These are phyloP conservation scores for Microtus pennsylvanicus DNA, from an alignment of 2,113 vertebrate species.

Conservation along the genomic window DNA sequence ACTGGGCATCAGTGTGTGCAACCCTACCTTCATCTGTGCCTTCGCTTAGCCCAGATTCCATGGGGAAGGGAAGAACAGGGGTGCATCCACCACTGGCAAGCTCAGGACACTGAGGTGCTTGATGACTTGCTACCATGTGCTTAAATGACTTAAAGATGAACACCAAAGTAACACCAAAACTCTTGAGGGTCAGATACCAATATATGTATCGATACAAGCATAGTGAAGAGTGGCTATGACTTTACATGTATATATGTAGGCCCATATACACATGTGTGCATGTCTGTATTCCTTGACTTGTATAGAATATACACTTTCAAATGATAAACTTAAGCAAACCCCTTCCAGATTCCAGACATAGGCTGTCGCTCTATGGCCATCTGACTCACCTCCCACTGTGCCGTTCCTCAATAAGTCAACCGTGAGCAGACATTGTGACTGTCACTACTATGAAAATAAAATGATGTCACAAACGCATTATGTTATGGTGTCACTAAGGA, in stretches of 20 bases:
- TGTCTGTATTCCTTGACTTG: background rate
- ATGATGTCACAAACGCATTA: constrained; percentile 80
- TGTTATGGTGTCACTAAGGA: constrained; percentile 51
- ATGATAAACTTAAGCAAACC: constrained; percentile 41
- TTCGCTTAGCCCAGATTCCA: background rate
- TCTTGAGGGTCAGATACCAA: background rate
- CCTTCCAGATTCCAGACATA: background rate
- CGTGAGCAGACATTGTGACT: background rate
- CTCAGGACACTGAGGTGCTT: background rate
- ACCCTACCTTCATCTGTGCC: background rate
- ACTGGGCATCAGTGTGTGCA: background rate
- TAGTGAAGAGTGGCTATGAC: background rate
- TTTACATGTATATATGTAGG: background rate
- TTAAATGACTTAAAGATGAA: background rate
- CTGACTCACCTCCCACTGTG: constrained; percentile 68
- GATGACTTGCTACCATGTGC: background rate
- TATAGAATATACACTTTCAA: background rate
- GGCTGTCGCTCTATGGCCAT: background rate
- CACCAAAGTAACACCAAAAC: background rate
- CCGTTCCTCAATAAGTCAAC: constrained; percentile 27
- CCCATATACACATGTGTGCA: background rate
- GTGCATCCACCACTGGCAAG: background rate
- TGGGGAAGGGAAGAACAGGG: background rate
- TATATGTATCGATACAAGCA: background rate
- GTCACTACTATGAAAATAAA: constrained; percentile 38